Percentiles rank a stretch among this genome's conserved stretches.
Conservation (phyloP, 2,797 vertebrate genomes). For the Octomys mimax region DNA sequence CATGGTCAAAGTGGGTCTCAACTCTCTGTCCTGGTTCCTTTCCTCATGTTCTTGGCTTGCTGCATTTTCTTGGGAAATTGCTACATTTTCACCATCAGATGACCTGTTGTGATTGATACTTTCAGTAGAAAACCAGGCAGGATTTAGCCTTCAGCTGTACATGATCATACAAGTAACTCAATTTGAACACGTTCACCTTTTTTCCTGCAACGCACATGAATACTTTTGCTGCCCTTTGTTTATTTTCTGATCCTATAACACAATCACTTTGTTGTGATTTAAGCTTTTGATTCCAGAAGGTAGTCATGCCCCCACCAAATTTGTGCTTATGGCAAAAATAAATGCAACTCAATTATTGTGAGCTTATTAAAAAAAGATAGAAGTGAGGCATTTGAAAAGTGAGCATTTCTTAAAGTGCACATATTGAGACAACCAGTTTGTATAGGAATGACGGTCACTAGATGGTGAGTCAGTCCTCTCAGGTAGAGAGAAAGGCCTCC, state of each 20-base stretch:
- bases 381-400: constrained; percentile 6
- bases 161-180: neutral
- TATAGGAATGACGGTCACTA: neutral
- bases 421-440: neutral
- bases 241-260: constrained; percentile 25
- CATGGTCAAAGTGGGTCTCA: neutral
- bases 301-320: neutral
- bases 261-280: neutral
- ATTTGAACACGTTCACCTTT: neutral
- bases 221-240: neutral
- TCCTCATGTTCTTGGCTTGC: neutral
- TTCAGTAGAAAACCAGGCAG: neutral
- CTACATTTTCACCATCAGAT: neutral
- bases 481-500: neutral
- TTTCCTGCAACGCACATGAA: neutral
- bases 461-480: neutral
- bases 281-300: constrained; percentile 1
- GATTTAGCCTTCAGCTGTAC: neutral
- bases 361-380: neutral
- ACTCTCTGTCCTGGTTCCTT: neutral
- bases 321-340: constrained; percentile 30
- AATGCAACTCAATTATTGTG: constrained; percentile 32
- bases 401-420: neutral
- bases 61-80: neutral
- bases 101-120: neutral